phyloP scores from a whole-genome alignment of 2,113 vertebrate species.

The Struthidea cinerea region DNA sequence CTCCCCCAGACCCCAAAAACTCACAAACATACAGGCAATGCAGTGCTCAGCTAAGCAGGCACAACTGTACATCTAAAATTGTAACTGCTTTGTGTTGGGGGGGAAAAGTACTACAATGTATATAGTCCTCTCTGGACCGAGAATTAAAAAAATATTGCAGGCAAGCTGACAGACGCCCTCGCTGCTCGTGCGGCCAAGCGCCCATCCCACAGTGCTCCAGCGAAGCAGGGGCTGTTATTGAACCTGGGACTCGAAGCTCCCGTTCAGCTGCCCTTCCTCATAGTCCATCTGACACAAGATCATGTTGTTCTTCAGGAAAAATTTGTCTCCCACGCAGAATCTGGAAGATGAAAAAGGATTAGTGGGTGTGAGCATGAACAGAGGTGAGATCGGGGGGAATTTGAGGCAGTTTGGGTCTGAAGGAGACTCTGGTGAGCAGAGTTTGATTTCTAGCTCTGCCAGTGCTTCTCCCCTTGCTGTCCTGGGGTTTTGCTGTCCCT shows the following conservation, averaged over 20 bases:
- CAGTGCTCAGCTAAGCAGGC: conserved; percentile 93
- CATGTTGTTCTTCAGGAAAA: conserved; percentile 99
- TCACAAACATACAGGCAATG: conserved; percentile 94
- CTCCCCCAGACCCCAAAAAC: conserved; percentile 86
- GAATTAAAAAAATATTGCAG: conserved; percentile 92
- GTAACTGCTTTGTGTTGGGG: conserved; percentile 92
- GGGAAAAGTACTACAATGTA: conserved; percentile 82
- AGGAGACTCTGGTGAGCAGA: background rate
- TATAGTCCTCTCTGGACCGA: conserved; percentile 84
- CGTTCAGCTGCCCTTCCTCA: conserved; percentile 99
- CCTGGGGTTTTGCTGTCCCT: background rate
- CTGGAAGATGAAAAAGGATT: conserved; percentile 67
- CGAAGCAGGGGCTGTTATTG: conserved; percentile 81
- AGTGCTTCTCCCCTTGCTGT: background rate
- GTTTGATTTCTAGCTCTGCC: background rate
- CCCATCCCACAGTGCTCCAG: conserved; percentile 75
- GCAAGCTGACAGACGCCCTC: conserved; percentile 84
- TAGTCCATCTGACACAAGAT: conserved; percentile 99
- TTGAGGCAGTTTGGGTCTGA: background rate
- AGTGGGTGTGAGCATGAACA: accelerated
- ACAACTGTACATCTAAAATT: conserved; percentile 92
- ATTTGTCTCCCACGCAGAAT: conserved; percentile 99
- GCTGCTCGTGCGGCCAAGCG: conserved; percentile 76
- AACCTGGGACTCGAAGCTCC: conserved; percentile 97
- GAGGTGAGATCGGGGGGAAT: accelerated